Conservation (phyloP, 2,797 vertebrate genomes). For the Danio jaintianensis region DNA sequence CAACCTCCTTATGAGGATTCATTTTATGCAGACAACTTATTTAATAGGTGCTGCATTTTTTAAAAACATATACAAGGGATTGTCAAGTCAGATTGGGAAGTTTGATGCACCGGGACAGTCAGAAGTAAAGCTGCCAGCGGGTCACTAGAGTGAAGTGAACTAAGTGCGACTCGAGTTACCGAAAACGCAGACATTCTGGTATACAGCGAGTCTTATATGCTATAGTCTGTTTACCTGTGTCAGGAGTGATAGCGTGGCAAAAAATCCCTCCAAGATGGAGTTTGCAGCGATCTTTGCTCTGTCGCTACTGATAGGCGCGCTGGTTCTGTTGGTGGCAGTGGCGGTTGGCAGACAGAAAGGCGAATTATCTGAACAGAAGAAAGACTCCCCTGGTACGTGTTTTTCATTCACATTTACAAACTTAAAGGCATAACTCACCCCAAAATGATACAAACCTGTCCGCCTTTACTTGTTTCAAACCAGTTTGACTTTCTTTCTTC, state of each 20-base stretch:
- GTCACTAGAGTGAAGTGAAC: constrained; percentile 28
- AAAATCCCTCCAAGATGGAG: constrained; percentile 50
- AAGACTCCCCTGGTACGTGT: constrained; percentile 31
- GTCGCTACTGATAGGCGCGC: constrained; percentile 52
- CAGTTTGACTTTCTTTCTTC: too few relatives aligned
- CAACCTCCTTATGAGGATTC: background rate
- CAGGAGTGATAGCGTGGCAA: constrained; percentile 48
- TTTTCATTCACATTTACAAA: too few relatives aligned
- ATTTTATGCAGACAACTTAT: background rate
- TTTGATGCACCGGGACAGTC: background rate
- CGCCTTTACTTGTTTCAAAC: too few relatives aligned
- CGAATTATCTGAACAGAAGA: constrained; percentile 39
- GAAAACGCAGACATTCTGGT: background rate
- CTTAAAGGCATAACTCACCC: too few relatives aligned
- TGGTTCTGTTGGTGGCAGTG: constrained; percentile 54
- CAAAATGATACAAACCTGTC: too few relatives aligned
- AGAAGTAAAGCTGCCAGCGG: constrained; percentile 16
- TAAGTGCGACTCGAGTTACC: constrained; percentile 18
- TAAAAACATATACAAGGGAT: background rate
- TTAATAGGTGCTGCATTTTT: background rate
- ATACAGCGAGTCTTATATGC: background rate
- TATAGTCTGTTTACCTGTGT: background rate
- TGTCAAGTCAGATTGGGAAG: background rate
- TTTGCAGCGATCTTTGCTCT: constrained; percentile 52
- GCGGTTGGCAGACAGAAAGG: constrained; percentile 49